phyloP scores from a whole-genome alignment of 2,113 vertebrate genomes.

The Megaceryle maxima region DNA sequence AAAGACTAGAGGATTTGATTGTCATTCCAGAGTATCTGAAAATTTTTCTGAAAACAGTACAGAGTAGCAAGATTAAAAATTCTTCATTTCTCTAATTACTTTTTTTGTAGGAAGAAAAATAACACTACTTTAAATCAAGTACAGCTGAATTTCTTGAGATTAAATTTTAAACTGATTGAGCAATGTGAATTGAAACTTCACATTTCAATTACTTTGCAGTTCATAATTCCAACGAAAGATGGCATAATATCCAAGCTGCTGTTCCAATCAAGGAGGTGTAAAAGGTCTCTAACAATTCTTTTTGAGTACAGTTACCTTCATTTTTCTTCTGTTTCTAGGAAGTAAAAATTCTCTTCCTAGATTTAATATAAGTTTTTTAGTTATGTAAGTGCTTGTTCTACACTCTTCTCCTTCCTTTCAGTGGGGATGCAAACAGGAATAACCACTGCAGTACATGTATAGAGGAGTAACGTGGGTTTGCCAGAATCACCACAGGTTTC shows the following conservation, averaged over 20 bases:
- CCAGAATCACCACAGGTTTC: not conserved
- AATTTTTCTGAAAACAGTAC: not conserved
- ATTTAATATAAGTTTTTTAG: not conserved
- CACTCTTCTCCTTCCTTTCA: not conserved
- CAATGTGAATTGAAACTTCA: not conserved
- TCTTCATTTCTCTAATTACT: not conserved
- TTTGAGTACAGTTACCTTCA: not conserved
- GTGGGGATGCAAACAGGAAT: not conserved
- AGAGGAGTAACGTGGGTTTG: not conserved
- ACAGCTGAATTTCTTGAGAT: not conserved
- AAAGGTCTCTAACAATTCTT: not conserved
- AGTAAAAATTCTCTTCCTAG: not conserved
- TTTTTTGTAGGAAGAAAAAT: not conserved
- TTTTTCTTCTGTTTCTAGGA: not conserved
- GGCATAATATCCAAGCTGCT: conserved; percentile 56
- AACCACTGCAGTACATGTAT: fast-evolving
- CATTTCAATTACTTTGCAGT: conserved; percentile 54
- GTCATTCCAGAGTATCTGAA: not conserved
- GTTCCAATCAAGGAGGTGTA: not conserved
- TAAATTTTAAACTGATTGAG: not conserved
- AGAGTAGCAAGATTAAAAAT: not conserved
- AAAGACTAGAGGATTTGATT: not conserved
- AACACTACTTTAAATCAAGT: not conserved
- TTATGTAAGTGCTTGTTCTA: not conserved
- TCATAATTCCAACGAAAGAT: conserved; percentile 67